A percentile compares a stretch with the other conserved stretches of the same genome.
Conservation (phyloP, 2,888 invertebrate species). For the Beris chalybata region DNA sequence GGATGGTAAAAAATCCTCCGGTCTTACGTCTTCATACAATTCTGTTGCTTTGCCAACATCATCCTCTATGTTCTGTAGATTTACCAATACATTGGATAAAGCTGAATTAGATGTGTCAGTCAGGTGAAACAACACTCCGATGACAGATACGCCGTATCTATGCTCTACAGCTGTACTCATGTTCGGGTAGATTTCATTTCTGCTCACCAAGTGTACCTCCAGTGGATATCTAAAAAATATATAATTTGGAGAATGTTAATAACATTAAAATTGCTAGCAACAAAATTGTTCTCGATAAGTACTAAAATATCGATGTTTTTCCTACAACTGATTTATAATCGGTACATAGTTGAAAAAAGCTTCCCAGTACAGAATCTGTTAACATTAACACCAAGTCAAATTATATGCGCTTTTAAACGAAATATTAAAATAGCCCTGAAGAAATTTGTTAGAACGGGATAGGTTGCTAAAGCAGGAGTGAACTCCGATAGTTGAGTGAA, state of each 20-base stretch:
- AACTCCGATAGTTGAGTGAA: too few relatives aligned
- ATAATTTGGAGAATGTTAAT: background rate
- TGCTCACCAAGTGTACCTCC: constrained; percentile 71
- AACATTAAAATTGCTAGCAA: too few relatives aligned
- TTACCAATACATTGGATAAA: constrained; percentile 47
- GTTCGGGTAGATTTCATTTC: constrained; percentile 58
- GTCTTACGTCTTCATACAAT: constrained; percentile 5
- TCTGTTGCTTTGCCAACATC: constrained; percentile 33
- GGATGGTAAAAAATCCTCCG: constrained; percentile 10
- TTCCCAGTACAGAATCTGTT: too few relatives aligned
- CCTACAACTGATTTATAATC: too few relatives aligned
- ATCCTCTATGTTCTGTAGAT: constrained; percentile 16
- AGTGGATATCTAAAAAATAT: constrained; percentile 60
- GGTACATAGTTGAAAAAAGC: too few relatives aligned
- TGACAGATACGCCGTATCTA: constrained; percentile 64
- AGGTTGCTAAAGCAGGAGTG: too few relatives aligned
- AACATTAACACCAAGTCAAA: too few relatives aligned
- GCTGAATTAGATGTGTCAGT: constrained; percentile 48
- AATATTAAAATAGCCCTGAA: too few relatives aligned
- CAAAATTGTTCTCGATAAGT: too few relatives aligned
- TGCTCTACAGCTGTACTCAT: constrained; percentile 59
- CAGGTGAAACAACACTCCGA: constrained; percentile 65
- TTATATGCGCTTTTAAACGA: too few relatives aligned
- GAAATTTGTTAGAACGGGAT: too few relatives aligned
- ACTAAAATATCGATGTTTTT: too few relatives aligned